Percentiles rank a stretch among this genome's conserved stretches.
These are phyloP conservation scores for Empidonax alnorum DNA, from an alignment of 2,113 vertebrate species.

Conservation along the genomic window DNA sequence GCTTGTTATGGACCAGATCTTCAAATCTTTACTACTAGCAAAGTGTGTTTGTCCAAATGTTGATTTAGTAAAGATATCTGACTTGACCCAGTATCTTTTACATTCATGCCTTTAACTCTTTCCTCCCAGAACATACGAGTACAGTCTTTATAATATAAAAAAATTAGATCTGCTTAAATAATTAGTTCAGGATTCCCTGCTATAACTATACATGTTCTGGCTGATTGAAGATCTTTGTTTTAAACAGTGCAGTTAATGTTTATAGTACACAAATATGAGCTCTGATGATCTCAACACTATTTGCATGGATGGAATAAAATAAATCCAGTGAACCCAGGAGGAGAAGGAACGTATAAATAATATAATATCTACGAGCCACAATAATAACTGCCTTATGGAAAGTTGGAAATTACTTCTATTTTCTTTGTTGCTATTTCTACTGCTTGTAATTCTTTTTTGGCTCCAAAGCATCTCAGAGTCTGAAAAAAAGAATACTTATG, in stretches of 20 bases:
- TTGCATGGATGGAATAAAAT: background rate
- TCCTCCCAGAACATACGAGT: background rate
- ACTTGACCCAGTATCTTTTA: conserved; percentile 7
- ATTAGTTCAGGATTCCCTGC: background rate
- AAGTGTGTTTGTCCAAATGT: conserved; percentile 28
- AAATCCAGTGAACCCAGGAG: background rate
- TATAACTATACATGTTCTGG: background rate
- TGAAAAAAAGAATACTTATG: background rate
- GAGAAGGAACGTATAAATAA: background rate
- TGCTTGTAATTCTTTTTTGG: background rate
- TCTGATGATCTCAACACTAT: background rate
- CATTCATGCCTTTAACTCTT: background rate
- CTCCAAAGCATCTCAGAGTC: background rate
- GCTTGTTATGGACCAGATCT: conserved; percentile 25
- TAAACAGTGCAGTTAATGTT: background rate
- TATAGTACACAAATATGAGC: background rate
- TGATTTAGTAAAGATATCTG: conserved; percentile 26
- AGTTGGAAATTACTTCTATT: background rate
- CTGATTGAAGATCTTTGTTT: background rate
- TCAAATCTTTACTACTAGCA: conserved; percentile 21
- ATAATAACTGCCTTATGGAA: background rate
- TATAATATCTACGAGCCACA: background rate
- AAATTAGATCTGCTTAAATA: background rate
- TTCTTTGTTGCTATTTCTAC: background rate
- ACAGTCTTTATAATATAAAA: background rate